Evolutionary conservation across 2,888 invertebrate genomes (phyloP), one percentile per base, ranked within the genome.

Genomic region (Pollenia griseotomentosa): DNA sequence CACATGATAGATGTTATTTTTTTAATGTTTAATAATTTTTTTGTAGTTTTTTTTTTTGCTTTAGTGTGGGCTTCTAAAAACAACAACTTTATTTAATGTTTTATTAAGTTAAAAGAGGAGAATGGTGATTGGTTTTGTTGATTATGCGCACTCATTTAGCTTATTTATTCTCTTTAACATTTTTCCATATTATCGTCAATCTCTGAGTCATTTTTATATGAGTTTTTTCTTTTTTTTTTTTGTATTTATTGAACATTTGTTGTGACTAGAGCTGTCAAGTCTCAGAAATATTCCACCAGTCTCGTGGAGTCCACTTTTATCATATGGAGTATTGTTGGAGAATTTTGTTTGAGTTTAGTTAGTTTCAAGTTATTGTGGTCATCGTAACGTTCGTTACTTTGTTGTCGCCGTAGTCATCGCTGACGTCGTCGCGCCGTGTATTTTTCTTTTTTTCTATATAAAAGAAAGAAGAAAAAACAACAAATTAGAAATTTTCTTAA

Each of bases 361-460:
- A 83, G 84, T 74, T 78, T 78, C 80, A 77, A 78, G 73, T 61
- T 81, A 73, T 84, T 85, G 87, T 87, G 85, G 87, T 87, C 81
- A 85, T 78, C 87, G 85, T 78, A 70, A 84, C 81, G 81, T 85
- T 84, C 77, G 74, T 70, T 81, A 82, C 68, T 87, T 78, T 84
- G 65, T 85, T 82, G 87, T 78, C 85, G 79, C 79, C 57, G 83
- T 66, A 87, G 68, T 85, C 73, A 85, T 78, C 73, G 81, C 65
- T 80, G 82, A 82, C 82, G 84, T 86, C 74, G 83, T 74, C 84
- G 81, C 77, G 82, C 77, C 85, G 75, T 79, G 77, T 87, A 73
- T 87, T 40, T 84, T 42, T 71, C 42, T 8, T 79, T 78, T 53
- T 59, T 84, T 57, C 70, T 59, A 42, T 42, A 70, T 51, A 2